A percentile compares a stretch with the other conserved stretches of the same genome.
Evolutionary conservation across 2,888 invertebrate species (phyloP).

Genomic region (Plemyria rubiginata): DNA sequence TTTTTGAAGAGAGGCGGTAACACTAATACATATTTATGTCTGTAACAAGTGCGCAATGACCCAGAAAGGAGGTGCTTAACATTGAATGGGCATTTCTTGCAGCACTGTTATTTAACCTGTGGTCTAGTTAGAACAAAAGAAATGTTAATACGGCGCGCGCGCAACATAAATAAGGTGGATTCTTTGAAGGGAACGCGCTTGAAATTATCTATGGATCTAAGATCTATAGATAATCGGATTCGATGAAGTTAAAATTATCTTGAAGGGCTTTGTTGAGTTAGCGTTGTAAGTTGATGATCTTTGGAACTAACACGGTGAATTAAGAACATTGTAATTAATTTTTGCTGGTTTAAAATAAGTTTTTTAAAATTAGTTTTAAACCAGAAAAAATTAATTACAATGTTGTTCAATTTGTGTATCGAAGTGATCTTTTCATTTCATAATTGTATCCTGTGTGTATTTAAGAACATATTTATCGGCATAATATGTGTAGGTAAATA

Average conservation of each 20-base stretch:
- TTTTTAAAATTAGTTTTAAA: too few relatives aligned
- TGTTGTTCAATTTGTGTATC: too few relatives aligned
- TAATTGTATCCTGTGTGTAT: too few relatives aligned
- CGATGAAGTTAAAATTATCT: neutral
- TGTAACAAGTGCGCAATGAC: slow-evolving; percentile 51
- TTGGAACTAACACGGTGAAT: too few relatives aligned
- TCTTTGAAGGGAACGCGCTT: slow-evolving; percentile 8
- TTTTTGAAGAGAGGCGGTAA: too few relatives aligned
- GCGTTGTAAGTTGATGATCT: too few relatives aligned
- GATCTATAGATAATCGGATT: neutral
- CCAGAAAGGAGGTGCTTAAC: slow-evolving; percentile 63
- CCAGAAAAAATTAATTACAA: too few relatives aligned
- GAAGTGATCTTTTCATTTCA: too few relatives aligned
- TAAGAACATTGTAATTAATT: too few relatives aligned
- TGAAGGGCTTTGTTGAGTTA: neutral
- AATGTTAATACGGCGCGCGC: slow-evolving; percentile 39
- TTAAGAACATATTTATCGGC: too few relatives aligned
- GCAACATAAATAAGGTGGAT: slow-evolving; percentile 5
- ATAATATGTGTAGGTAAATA: too few relatives aligned
- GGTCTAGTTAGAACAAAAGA: slow-evolving; percentile 61
- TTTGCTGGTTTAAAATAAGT: too few relatives aligned
- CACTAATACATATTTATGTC: slow-evolving; percentile 10
- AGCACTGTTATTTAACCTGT: slow-evolving; percentile 17
- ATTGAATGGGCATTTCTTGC: slow-evolving; percentile 71
- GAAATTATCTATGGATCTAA: slow-evolving; percentile 3